phyloP scores from a whole-genome alignment of 2,888 invertebrate species.

The Hirtodrosophila cameraria region DNA sequence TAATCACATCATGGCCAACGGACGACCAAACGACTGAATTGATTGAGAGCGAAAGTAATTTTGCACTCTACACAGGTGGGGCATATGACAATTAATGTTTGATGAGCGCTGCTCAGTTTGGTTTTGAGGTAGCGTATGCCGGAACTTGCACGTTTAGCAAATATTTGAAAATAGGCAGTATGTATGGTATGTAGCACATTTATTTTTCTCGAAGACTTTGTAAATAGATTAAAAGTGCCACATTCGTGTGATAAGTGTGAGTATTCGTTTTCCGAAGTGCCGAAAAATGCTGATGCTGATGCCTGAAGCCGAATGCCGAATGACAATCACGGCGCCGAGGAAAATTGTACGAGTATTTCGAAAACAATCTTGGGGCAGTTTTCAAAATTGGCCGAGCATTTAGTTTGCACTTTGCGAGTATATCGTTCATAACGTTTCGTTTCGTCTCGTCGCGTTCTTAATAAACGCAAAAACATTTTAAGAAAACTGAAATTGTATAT shows the following conservation, averaged over 20 bases:
- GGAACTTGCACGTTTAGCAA: constrained; percentile 40
- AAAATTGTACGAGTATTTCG: constrained; percentile 39
- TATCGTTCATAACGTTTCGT: constrained; percentile 37
- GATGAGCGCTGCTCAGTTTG: constrained; percentile 1
- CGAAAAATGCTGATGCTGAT: too few relatives aligned
- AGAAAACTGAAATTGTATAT: constrained; percentile 48
- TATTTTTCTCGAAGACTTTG: constrained; percentile 63
- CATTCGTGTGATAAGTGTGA: constrained; percentile 62
- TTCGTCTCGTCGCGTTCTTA: constrained; percentile 5
- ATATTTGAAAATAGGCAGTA: constrained; percentile 38
- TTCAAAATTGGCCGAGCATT: constrained; percentile 55
- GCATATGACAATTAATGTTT: constrained; percentile 29
- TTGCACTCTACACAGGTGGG: constrained; percentile 31
- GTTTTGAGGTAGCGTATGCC: constrained; percentile 31
- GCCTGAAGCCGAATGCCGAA: constrained; percentile 5
- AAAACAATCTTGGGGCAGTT: constrained; percentile 55
- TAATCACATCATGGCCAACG: constrained; percentile 56
- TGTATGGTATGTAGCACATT: constrained; percentile 10
- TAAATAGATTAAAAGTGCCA: constrained; percentile 69
- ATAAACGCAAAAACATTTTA: constrained; percentile 24
- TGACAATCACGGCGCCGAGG: constrained; percentile 15
- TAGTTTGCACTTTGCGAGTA: constrained; percentile 51
- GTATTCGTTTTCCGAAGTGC: constrained; percentile 50
- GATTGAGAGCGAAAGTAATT: constrained; percentile 63
- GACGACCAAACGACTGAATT: constrained; percentile 35